Percentiles rank a stretch among this genome's conserved stretches.
Conservation (phyloP, 2,888 invertebrate species). For the Eristalinus sepulchralis region DNA sequence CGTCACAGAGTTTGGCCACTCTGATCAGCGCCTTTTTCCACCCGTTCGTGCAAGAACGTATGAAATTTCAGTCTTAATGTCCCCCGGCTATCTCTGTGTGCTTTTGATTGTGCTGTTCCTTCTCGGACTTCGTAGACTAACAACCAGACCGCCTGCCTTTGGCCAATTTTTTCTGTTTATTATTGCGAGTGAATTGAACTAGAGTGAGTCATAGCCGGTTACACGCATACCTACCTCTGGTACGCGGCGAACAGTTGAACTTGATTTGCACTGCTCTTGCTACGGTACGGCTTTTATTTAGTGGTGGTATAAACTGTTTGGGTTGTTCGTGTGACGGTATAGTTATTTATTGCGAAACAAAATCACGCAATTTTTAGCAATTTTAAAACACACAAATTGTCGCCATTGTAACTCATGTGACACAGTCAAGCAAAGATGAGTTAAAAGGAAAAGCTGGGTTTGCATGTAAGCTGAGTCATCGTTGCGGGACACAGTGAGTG, state of each 20-base stretch:
- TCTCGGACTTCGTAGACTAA: not conserved
- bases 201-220: conserved; percentile 30
- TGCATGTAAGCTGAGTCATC: too few relatives aligned
- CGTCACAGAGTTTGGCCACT: conserved; percentile 2
- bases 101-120: conserved; percentile 2
- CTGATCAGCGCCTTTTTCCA: conserved; percentile 1
- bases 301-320: too few relatives aligned
- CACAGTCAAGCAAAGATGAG: too few relatives aligned
- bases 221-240: not conserved
- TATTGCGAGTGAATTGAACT: conserved; percentile 17
- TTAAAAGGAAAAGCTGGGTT: too few relatives aligned
- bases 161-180: conserved; percentile 10
- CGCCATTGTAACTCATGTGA: too few relatives aligned
- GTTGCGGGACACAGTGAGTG: too few relatives aligned
- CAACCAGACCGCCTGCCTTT: not conserved
- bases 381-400: too few relatives aligned
- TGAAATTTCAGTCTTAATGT: conserved; percentile 57
- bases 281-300: too few relatives aligned
- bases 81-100: conserved; percentile 27
- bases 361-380: too few relatives aligned
- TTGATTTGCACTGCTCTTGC: conserved; percentile 43
- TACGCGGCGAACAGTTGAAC: conserved; percentile 24
- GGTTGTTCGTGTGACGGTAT: too few relatives aligned
- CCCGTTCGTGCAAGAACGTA: conserved; percentile 32
- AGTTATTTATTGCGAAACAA: too few relatives aligned